Evolutionary conservation across 2,888 invertebrate species (phyloP).

Genomic region (Chirona hameri): DNA sequence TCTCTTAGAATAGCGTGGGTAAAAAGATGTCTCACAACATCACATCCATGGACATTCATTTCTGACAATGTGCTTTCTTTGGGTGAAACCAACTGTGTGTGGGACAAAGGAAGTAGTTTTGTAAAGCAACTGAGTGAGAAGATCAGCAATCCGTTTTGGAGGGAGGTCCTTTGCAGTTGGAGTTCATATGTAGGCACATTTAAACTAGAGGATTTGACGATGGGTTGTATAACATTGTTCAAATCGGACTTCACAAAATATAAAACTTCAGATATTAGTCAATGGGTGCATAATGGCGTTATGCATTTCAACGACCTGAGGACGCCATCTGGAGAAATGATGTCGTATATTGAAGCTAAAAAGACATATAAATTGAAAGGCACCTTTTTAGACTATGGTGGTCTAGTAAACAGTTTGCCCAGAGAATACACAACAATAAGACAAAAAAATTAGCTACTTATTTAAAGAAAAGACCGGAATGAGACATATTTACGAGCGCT

Average conservation of each 20-base stretch:
- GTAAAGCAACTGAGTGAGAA: background rate
- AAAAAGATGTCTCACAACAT: background rate
- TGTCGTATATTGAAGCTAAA: background rate
- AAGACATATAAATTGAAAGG: too few species aligned
- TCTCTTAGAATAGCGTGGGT: background rate
- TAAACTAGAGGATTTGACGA: too few species aligned
- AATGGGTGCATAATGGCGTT: background rate
- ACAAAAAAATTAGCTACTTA: too few species aligned
- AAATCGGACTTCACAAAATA: too few species aligned
- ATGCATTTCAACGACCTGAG: background rate
- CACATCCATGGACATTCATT: background rate
- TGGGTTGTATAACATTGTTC: too few species aligned
- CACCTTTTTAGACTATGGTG: too few species aligned
- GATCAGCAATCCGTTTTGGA: background rate
- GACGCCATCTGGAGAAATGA: background rate
- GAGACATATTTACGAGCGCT: too few species aligned
- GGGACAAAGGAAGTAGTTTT: background rate
- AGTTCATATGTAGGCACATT: background rate
- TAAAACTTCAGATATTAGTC: background rate
- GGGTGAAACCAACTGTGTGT: too few species aligned
- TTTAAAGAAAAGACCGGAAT: too few species aligned
- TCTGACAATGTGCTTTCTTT: background rate
- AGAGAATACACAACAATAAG: too few species aligned
- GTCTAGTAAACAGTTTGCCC: too few species aligned
- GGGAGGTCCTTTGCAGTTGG: background rate